These are phyloP conservation scores for Bombus pascuorum DNA, from an alignment of 1,140 invertebrate species.

Conservation along the genomic window DNA sequence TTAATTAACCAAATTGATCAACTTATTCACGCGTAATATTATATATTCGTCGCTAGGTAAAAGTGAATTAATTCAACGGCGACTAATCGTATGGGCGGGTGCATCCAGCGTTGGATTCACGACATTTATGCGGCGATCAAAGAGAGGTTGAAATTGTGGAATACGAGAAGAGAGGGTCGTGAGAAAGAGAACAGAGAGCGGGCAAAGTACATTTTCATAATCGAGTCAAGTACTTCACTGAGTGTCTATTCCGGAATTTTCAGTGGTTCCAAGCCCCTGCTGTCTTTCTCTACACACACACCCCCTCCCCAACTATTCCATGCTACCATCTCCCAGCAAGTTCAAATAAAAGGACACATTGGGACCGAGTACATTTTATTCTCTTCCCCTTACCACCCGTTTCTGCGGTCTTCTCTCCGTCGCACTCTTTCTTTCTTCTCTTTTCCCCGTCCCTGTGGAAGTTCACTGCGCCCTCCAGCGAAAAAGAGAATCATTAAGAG, in stretches of 20 bases:
- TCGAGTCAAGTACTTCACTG: slow-evolving; percentile 64
- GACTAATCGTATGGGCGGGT: slow-evolving; percentile 15
- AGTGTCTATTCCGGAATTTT: slow-evolving; percentile 64
- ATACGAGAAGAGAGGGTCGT: not conserved
- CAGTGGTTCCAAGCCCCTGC: slow-evolving; percentile 1
- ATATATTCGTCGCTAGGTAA: not conserved
- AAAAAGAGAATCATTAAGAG: slow-evolving; percentile 43
- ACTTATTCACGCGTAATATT: too few species aligned
- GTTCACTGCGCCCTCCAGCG: not conserved
- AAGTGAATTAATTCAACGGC: slow-evolving; percentile 33
- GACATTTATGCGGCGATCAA: slow-evolving; percentile 62
- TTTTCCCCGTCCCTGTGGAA: not conserved
- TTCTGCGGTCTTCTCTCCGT: not conserved
- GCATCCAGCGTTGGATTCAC: not conserved
- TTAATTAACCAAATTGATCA: too few species aligned
- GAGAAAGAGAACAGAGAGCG: slow-evolving; percentile 35
- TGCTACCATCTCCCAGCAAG: slow-evolving; percentile 13
- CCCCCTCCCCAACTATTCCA: not conserved
- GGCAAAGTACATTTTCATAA: slow-evolving; percentile 68
- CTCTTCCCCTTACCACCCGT: slow-evolving; percentile 8
- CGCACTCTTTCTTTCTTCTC: slow-evolving; percentile 2
- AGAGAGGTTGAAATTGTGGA: slow-evolving; percentile 54
- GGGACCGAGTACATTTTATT: slow-evolving; percentile 36
- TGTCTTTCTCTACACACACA: not conserved
- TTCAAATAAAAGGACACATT: slow-evolving; percentile 42